Evolutionary conservation across 1,140 invertebrate genomes (phyloP).

Genomic region (Nephotettix cincticeps): DNA sequence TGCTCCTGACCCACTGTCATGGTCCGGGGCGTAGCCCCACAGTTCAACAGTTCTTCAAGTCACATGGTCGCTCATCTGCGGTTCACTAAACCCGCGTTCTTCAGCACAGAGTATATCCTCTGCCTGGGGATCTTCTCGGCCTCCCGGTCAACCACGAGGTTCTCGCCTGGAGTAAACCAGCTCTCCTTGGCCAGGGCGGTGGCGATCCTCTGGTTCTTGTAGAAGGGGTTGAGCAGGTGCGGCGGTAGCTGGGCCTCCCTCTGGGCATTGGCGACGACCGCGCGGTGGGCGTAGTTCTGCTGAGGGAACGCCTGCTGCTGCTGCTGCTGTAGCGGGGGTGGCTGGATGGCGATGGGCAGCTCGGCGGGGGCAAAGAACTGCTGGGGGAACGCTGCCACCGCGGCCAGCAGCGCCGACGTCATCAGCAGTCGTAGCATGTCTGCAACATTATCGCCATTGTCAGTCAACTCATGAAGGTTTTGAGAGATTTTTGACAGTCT

Average conservation of each 20-base stretch:
- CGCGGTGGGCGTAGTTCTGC: slow-evolving; percentile 52
- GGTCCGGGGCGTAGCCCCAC: too few relatives aligned
- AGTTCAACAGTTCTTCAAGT: too few relatives aligned
- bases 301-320: not conserved
- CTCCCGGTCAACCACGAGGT: slow-evolving; percentile 65
- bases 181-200: slow-evolving; percentile 69
- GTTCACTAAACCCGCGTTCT: slow-evolving; percentile 61
- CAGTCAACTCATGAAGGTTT: too few relatives aligned
- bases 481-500: too few relatives aligned
- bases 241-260: slow-evolving; percentile 58
- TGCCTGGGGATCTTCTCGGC: slow-evolving; percentile 74
- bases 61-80: too few relatives aligned
- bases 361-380: slow-evolving; percentile 24
- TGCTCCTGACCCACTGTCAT: too few relatives aligned
- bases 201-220: slow-evolving; percentile 70
- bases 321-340: slow-evolving; percentile 18
- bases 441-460: slow-evolving; percentile 17
- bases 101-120: slow-evolving; percentile 70
- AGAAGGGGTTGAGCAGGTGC: slow-evolving; percentile 69
- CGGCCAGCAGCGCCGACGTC: not conserved
- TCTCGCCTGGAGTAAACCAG: slow-evolving; percentile 56
- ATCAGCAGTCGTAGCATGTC: slow-evolving; percentile 14
- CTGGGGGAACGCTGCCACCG: not conserved
- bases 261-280: slow-evolving; percentile 57
- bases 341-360: slow-evolving; percentile 25